Conservation (phyloP, 2,888 invertebrate species). For the Hoplodrina ambigua region DNA sequence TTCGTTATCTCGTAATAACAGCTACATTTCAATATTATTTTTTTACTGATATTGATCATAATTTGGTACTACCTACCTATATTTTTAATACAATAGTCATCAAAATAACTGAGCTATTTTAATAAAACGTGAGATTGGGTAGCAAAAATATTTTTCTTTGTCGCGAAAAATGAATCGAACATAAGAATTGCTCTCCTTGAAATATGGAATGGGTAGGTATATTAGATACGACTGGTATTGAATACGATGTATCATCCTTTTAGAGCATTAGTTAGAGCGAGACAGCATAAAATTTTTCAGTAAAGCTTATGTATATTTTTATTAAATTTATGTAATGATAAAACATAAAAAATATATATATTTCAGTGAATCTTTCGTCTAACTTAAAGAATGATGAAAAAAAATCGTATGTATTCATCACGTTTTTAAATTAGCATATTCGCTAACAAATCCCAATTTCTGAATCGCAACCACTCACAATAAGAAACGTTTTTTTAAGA, state of each 20-base stretch:
- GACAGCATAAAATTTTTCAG: not conserved
- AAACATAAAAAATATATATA: too few species aligned
- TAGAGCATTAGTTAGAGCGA: not conserved
- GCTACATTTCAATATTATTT: not conserved
- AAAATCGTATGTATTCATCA: not conserved
- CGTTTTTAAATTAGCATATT: not conserved
- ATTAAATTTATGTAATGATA: not conserved
- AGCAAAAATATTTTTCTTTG: not conserved
- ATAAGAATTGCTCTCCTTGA: not conserved
- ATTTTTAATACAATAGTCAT: not conserved
- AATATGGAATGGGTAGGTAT: not conserved
- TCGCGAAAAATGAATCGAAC: not conserved
- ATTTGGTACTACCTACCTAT: not conserved
- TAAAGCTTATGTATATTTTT: too few species aligned
- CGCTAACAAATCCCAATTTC: not conserved
- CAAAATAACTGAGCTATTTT: conserved; percentile 3
- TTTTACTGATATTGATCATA: not conserved
- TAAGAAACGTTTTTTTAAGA: conserved; percentile 11
- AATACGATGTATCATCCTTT: not conserved
- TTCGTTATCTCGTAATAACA: not conserved
- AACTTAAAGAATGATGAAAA: not conserved
- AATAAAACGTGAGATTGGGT: not conserved
- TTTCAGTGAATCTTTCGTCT: not conserved
- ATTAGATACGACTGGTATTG: not conserved
- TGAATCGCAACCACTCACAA: not conserved